Conservation (phyloP, 2,113 vertebrate species). For the Cyprinus carpio region DNA sequence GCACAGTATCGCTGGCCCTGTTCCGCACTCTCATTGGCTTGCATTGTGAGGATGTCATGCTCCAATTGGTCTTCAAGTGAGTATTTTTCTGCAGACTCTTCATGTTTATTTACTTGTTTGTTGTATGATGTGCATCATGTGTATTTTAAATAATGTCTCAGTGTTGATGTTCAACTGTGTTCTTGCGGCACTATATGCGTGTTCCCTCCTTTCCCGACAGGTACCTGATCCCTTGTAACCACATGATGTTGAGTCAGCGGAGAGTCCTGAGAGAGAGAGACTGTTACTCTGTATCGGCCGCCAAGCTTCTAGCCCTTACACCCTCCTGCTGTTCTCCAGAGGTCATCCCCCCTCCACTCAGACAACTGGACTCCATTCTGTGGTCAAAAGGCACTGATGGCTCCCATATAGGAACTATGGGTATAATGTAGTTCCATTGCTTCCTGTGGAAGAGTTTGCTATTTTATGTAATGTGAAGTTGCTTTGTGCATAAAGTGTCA, state of each 20-base stretch:
- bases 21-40: conserved; percentile 93
- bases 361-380: conserved; percentile 85
- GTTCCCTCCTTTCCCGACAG: conserved; percentile 66
- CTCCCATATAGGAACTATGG: conserved; percentile 43
- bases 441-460: not conserved
- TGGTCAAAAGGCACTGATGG: conserved; percentile 80
- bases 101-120: conserved; percentile 31
- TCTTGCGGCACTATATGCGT: not conserved
- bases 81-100: conserved; percentile 31
- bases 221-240: conserved; percentile 96
- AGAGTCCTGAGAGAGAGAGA: conserved; percentile 89
- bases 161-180: conserved; percentile 1
- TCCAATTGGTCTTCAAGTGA: conserved; percentile 92
- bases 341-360: conserved; percentile 79
- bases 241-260: conserved; percentile 96
- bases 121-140: no score
- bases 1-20: conserved; percentile 90
- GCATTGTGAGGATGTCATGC: conserved; percentile 97
- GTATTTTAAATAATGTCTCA: not conserved
- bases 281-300: conserved; percentile 90
- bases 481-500: not conserved
- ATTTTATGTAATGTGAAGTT: not conserved
- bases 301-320: conserved; percentile 88
- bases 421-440: conserved; percentile 35
- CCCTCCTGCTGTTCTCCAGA: conserved; percentile 89